Evolutionary conservation across 2,888 invertebrate genomes (phyloP).

Genomic region (Drepana falcataria): DNA sequence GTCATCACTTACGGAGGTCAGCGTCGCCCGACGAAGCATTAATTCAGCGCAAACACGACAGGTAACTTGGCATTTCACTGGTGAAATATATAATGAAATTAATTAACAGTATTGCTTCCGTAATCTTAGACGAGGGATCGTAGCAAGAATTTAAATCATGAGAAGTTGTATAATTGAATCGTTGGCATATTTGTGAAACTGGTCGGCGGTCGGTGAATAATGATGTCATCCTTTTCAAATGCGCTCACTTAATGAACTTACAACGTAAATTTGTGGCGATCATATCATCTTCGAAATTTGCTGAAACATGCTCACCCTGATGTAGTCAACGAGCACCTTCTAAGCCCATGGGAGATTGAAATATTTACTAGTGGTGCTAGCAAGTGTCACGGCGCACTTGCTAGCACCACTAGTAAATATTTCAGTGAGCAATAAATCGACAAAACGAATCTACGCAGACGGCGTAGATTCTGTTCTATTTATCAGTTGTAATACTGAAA

Average conservation of each 20-base stretch:
- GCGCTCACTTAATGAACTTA: background rate
- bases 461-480: too few relatives aligned
- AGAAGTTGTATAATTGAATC: constrained; percentile 14
- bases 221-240: background rate
- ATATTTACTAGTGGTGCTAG: too few relatives aligned
- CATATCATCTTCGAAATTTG: too few relatives aligned
- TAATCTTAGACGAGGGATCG: constrained; percentile 31
- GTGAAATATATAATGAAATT: constrained; percentile 55
- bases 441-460: too few relatives aligned
- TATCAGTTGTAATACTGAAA: too few relatives aligned
- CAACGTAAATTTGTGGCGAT: background rate
- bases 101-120: constrained; percentile 47
- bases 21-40: constrained; percentile 38
- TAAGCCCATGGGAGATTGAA: too few relatives aligned
- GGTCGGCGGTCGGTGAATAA: background rate
- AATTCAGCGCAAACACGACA: constrained; percentile 47
- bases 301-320: too few relatives aligned
- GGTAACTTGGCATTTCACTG: constrained; percentile 55
- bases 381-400: too few relatives aligned
- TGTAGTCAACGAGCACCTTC: too few relatives aligned
- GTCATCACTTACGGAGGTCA: constrained; percentile 42
- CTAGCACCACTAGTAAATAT: too few relatives aligned
- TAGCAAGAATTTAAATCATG: constrained; percentile 34
- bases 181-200: background rate
- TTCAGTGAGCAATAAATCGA: too few relatives aligned